Evolutionary conservation across 2,797 vertebrate genomes (phyloP).

Genomic region (Carapus acus): DNA sequence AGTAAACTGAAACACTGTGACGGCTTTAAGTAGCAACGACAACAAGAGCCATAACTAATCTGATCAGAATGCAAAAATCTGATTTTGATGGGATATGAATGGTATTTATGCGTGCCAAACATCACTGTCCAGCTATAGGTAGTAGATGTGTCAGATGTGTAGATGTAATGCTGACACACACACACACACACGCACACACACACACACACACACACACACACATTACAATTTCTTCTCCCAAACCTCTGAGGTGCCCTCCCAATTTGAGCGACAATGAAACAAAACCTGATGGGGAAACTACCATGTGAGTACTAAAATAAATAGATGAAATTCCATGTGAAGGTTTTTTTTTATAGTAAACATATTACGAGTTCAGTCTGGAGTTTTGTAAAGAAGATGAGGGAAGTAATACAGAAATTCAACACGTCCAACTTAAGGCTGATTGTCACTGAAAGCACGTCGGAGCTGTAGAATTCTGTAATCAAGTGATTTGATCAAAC

Average conservation of each 20-base stretch:
- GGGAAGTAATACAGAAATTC: neutral
- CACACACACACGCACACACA: no score
- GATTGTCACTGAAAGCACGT: constrained; percentile 44
- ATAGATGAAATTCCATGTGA: no score
- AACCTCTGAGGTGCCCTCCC: no score
- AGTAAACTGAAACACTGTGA: constrained; percentile 22
- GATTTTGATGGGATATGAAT: constrained; percentile 1
- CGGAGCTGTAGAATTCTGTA: constrained; percentile 23
- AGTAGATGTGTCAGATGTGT: constrained; percentile 1
- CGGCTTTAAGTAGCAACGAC: neutral
- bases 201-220: no score
- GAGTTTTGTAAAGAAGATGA: neutral
- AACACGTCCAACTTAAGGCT: constrained; percentile 22
- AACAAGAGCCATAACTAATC: neutral
- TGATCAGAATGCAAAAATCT: neutral
- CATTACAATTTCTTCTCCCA: neutral
- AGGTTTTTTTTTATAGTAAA: no score
- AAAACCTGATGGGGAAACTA: no score
- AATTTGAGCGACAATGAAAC: no score
- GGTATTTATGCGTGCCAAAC: no score
- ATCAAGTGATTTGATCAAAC: constrained; percentile 21
- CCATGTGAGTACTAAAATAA: no score
- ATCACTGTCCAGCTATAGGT: neutral
- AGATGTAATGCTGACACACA: constrained; percentile 23
- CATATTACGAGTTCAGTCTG: no score